Base-by-base conservation (phyloP, 2,888 invertebrate genomes). In the Dermolepida albohirtum region DNA sequence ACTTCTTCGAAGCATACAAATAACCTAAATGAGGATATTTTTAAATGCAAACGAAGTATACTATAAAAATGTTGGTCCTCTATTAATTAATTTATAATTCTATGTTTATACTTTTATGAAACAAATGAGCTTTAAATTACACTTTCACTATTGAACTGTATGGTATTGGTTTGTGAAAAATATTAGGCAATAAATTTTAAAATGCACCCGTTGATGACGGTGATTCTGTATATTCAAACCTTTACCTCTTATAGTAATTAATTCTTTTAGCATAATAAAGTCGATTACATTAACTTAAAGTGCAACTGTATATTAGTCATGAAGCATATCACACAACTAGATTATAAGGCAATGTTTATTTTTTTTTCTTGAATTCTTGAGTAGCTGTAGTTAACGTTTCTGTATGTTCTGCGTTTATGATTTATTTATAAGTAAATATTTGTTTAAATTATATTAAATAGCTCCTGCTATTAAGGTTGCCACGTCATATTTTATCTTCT, bases 231-330 rank as follows among this genome's bases (percentile, higher is more conserved):
- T 34, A 10, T 34, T 34, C 34, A 34, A 34, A 34, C 34, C 34
- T 34, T 34, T 34, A 34, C 34, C 34, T 34, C 34, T 34, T 44
- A 27, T 29, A 64, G 27, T 44, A 64, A 52, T 64, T 54, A 52
- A 29, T 34, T 49, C 39, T 27, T 29, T 40, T 47, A 40, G 57
- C 41, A 39, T 50, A 40, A 50, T 44, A 57, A 59, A 59, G 66
- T 66, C 14, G 10, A 29, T 27, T 29, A 51, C 22, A 40, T 66
- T 50, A 39, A 59, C 57, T 59, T 44, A 49, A 59, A 59, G 66
- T 66, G 66, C 66, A 66, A 66, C 66, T 66, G 50, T 59, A 59
- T 39, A 57, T 49, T 66, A 66, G 66, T 66, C 66, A 66, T 50
- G 50, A 54, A 50, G 66, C 66, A 66, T 66, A 66, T 66, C 66